Conservation (phyloP, 2,888 invertebrate species). For the Torymus aiolomorphi region DNA sequence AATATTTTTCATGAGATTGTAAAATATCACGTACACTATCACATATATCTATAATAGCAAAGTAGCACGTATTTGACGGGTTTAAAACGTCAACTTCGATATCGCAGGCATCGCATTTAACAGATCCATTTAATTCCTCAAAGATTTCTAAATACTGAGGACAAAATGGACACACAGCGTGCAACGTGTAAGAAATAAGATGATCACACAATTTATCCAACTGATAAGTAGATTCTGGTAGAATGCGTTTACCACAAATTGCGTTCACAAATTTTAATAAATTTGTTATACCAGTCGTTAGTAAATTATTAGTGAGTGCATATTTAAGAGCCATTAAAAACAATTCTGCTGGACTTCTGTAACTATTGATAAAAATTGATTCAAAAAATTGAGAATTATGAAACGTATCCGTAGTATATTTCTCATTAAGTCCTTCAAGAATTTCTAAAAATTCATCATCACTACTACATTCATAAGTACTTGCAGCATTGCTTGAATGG, state of each 20-base stretch:
- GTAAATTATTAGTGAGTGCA: slow-evolving; percentile 16
- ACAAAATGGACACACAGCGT: too few species aligned
- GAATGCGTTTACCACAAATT: background rate
- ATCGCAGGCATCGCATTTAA: slow-evolving; percentile 1
- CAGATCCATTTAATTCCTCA: background rate
- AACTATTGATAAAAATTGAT: too few species aligned
- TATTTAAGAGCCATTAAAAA: slow-evolving; percentile 29
- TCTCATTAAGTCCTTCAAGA: background rate
- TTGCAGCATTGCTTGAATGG: too few species aligned
- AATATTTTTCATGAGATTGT: background rate
- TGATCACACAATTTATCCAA: slow-evolving; percentile 16
- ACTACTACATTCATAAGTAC: background rate
- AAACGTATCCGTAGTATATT: too few species aligned
- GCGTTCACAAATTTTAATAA: slow-evolving; percentile 17
- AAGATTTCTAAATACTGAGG: background rate
- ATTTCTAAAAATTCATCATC: slow-evolving; percentile 3
- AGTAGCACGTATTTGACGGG: slow-evolving; percentile 4
- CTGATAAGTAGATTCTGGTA: slow-evolving; percentile 3
- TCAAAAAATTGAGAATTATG: too few species aligned
- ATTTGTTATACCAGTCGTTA: background rate
- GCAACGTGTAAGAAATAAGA: too few species aligned
- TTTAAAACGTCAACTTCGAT: background rate
- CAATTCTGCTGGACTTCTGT: slow-evolving; percentile 23
- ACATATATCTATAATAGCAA: slow-evolving; percentile 2
- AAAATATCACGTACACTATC: background rate